A percentile compares a stretch with the other conserved stretches of the same genome.
Evolutionary conservation across 2,888 invertebrate genomes (phyloP).

Genomic region (Copidosoma aretas): DNA sequence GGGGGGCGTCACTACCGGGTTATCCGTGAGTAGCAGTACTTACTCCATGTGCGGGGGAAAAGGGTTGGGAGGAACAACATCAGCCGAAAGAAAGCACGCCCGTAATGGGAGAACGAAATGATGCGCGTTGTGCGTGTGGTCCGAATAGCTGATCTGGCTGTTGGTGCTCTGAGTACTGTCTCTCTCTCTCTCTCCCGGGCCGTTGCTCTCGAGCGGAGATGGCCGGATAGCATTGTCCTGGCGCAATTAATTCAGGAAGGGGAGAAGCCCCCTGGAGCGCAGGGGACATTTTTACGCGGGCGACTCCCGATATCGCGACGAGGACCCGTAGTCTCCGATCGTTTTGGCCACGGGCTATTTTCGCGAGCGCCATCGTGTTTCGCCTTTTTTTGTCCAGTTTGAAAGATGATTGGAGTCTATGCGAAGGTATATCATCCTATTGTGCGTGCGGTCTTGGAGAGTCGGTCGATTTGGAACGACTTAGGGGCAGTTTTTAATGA

Average conservation of each 20-base stretch:
- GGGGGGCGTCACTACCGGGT: no score
- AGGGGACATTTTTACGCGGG: constrained; percentile 24
- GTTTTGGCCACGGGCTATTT: background rate
- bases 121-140: constrained; percentile 57
- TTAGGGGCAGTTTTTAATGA: no score
- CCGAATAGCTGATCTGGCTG: constrained; percentile 39
- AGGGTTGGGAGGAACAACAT: background rate
- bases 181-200: background rate
- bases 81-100: constrained; percentile 39
- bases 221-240: constrained; percentile 56
- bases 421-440: no score
- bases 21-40: no score
- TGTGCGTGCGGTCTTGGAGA: no score
- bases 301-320: constrained; percentile 23
- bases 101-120: constrained; percentile 56
- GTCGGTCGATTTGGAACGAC: no score
- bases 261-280: background rate
- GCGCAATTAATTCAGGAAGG: constrained; percentile 55
- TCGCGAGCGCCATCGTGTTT: background rate
- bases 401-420: no score
- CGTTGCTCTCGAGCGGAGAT: constrained; percentile 47
- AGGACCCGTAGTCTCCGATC: background rate
- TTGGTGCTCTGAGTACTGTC: background rate
- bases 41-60: no score
- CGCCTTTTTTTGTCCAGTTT: no score